Evolutionary conservation across 2,797 vertebrate genomes (phyloP), one percentile per base, ranked within the genome.

Genomic region (Phrynocephalus guinanensis): DNA sequence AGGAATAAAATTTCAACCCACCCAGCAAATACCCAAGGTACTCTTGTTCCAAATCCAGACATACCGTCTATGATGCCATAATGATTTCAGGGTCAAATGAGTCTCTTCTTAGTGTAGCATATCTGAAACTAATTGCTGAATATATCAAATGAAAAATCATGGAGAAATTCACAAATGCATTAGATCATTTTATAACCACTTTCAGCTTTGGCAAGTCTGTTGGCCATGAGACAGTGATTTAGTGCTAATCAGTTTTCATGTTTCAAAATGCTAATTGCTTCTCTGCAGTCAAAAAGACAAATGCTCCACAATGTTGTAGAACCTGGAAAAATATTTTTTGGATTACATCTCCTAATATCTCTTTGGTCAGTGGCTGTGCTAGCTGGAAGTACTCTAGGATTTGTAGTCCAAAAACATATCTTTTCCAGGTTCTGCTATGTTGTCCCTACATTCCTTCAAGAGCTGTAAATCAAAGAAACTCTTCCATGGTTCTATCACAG

Each of bases 181-280:
- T 85, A 1, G 85, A 0, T 0, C 0, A 0, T 2, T 85, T 73
- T 91, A 83, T 82, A 90, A 91, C 44, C 33, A 68, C 38, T 77
- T 60, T 63, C 20, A 83, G 38, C 22, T 48, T 87, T 20, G 75
- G 20, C 44, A 79, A n/a, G n/a, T 89, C 8, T 24, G 44, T 5
- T 78, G 67, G 76, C 52, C 75, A 50, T 66, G 81, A 85, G 79
- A 76, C n/a, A 38, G 0, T 0, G 90, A 38, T 76, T 63, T 56
- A 82, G 20, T 50, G 20, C 68, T 92, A 6, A 73, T 91, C 67
- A 87, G 4, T 77, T 87, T 67, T 87, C 30, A 3, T 44, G 56
- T 8, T 86, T 38, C 24, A 85, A 87, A n/a, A 83, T 79, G 38
- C 50, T 44, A 85, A 73, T 13, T 91, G 73, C 68, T 90, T 89